phyloP scores from a whole-genome alignment of 2,113 vertebrate species.

The Sylvilagus bachmani region DNA sequence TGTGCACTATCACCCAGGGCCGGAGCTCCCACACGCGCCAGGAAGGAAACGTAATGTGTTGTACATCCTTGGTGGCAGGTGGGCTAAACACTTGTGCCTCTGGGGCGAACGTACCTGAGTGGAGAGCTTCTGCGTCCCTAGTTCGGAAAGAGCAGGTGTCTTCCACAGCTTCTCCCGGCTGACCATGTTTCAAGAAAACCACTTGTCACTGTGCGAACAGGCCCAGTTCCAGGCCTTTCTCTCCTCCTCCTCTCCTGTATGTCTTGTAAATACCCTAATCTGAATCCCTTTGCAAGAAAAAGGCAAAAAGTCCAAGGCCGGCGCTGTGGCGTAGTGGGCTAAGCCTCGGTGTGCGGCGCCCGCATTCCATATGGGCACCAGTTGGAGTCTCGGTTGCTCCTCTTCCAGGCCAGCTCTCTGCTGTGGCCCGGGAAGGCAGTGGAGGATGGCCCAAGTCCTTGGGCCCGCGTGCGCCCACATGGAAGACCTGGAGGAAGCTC shows the following conservation, averaged over 20 bases:
- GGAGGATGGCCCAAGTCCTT: no score
- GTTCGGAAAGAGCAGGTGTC: neutral
- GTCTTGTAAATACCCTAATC: neutral
- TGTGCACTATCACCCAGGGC: accelerated
- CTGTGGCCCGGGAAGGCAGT: no score
- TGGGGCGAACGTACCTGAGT: neutral
- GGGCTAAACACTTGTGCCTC: neutral
- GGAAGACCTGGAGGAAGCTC: no score
- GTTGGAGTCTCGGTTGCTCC: no score
- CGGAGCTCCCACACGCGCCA: accelerated
- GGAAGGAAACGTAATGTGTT: neutral
- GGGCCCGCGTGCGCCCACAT: no score
- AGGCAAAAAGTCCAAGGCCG: no score
- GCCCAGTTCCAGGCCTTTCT: neutral
- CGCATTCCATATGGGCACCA: no score
- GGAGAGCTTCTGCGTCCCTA: neutral
- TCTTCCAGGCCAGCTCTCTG: no score
- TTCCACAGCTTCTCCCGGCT: neutral
- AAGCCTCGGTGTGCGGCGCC: no score
- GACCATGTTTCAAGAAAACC: neutral
- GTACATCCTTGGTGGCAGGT: neutral
- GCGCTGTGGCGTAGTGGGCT: no score
- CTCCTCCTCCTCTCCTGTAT: neutral
- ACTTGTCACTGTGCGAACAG: neutral
- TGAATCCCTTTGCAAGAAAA: neutral